phyloP scores from a whole-genome alignment of 2,113 vertebrate species.

The Chloropsis hardwickii region DNA sequence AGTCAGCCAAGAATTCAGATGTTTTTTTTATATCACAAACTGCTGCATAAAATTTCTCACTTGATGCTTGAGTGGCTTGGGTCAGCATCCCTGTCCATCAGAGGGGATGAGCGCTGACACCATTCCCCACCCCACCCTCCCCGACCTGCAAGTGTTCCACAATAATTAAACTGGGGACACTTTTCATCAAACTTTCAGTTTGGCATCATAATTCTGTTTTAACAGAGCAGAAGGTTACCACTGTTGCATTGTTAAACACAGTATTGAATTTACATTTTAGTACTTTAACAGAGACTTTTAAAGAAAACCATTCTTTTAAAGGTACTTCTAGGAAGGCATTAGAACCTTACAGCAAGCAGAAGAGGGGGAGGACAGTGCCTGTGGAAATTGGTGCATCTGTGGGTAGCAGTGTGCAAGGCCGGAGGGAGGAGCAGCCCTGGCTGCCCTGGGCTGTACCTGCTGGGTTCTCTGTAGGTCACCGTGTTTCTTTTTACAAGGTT shows the following conservation, averaged over 20 bases:
- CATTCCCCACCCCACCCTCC: fast-evolving
- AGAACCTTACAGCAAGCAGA: not conserved
- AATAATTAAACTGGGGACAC: not conserved
- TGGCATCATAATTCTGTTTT: not conserved
- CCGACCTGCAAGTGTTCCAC: not conserved
- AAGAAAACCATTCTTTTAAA: not conserved
- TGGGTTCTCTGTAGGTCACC: not conserved
- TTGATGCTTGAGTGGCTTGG: not conserved
- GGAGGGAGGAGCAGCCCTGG: not conserved
- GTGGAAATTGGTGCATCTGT: not conserved
- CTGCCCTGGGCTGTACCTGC: not conserved
- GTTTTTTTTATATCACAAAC: not conserved
- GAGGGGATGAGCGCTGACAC: fast-evolving
- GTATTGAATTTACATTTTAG: not conserved
- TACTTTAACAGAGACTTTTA: not conserved
- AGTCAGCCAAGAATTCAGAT: not conserved
- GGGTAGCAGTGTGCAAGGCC: not conserved
- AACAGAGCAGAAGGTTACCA: not conserved
- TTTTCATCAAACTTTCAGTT: not conserved
- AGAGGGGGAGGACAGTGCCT: not conserved
- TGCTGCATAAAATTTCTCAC: not conserved
- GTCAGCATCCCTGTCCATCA: not conserved
- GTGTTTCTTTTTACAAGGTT: not conserved
- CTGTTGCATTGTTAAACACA: not conserved
- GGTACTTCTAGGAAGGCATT: not conserved